These are phyloP conservation scores for Venustaconcha ellipsiformis DNA, from an alignment of 1,140 invertebrate genomes.

Conservation along the genomic window DNA sequence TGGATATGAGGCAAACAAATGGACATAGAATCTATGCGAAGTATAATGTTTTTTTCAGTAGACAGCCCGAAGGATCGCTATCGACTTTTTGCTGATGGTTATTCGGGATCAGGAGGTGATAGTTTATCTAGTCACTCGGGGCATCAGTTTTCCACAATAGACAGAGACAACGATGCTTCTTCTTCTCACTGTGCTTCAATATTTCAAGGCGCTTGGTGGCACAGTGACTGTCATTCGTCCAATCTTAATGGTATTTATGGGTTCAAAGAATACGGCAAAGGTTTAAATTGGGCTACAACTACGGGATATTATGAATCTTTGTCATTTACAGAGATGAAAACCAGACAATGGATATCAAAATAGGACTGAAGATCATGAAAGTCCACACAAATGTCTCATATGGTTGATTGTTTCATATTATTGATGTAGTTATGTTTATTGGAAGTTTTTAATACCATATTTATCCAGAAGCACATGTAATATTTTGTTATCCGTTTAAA, in stretches of 20 bases:
- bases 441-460: too few species aligned
- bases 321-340: too few species aligned
- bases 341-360: too few species aligned
- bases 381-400: too few species aligned
- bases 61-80: neutral
- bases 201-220: constrained; percentile 75
- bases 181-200: constrained; percentile 75
- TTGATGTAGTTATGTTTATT: too few species aligned
- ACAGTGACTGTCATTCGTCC: constrained; percentile 73
- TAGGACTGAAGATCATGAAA: too few species aligned
- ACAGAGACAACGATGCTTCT: constrained; percentile 72
- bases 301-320: too few species aligned
- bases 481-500: too few species aligned
- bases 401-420: too few species aligned
- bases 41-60: neutral
- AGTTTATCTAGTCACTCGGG: constrained; percentile 65
- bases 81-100: constrained; percentile 2
- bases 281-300: too few species aligned
- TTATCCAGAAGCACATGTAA: too few species aligned
- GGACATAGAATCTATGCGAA: neutral
- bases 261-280: too few species aligned
- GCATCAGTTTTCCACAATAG: constrained; percentile 73
- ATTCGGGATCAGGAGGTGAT: constrained; percentile 7
- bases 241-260: constrained; percentile 74
- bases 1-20: neutral